Conservation (phyloP, 2,888 invertebrate genomes). For the Hypomecis atomaria region DNA sequence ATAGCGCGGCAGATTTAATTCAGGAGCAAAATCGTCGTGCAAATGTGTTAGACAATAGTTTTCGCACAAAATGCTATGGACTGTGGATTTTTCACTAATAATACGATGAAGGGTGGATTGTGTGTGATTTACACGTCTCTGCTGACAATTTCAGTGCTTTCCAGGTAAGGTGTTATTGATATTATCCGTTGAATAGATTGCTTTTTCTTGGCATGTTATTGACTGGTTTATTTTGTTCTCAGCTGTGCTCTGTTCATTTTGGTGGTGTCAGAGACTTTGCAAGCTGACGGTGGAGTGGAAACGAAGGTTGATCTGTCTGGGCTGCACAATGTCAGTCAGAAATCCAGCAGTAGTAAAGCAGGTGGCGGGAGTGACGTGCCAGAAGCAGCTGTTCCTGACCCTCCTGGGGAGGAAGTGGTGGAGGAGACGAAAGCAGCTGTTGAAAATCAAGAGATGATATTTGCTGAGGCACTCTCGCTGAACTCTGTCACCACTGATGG, state of each 20-base stretch:
- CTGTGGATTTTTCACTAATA: conserved; percentile 76
- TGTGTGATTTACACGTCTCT: conserved; percentile 85
- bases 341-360: conserved; percentile 43
- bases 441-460: conserved; percentile 75
- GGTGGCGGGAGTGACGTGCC: conserved; percentile 18
- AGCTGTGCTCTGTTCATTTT: conserved; percentile 86
- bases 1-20: conserved; percentile 47
- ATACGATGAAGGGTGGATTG: conserved; percentile 86
- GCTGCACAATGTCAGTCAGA: conserved; percentile 75
- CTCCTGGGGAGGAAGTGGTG: conserved; percentile 34
- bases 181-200: background rate
- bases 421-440: conserved; percentile 41
- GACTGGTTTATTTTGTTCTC: conserved; percentile 46
- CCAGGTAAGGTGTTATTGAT: conserved; percentile 74
- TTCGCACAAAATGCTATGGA: conserved; percentile 81
- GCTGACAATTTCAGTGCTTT: conserved; percentile 85
- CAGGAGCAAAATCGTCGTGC: conserved; percentile 56
- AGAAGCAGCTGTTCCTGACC: conserved; percentile 18
- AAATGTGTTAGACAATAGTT: conserved; percentile 65
- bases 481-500: conserved; percentile 84
- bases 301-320: conserved; percentile 72
- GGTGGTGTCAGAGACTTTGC: conserved; percentile 84
- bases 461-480: conserved; percentile 79
- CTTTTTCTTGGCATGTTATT: background rate
- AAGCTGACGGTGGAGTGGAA: conserved; percentile 60